phyloP scores from a whole-genome alignment of 1,140 invertebrate species.

The Platyscapa corneri region DNA sequence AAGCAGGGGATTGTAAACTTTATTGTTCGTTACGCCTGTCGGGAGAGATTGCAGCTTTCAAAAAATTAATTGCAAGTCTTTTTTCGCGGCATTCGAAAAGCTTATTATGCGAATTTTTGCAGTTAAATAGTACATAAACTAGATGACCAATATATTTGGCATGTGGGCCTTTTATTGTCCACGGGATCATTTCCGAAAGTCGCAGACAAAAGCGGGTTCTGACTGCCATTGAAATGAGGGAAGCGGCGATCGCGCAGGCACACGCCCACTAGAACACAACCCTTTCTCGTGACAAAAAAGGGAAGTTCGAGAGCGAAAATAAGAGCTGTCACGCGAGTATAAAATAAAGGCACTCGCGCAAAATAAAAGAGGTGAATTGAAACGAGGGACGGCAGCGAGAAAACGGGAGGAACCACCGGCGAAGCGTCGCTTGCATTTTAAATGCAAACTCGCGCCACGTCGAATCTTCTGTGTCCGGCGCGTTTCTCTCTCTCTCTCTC shows the following conservation, averaged over 20 bases:
- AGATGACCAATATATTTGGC: not conserved
- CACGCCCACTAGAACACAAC: conserved; percentile 1
- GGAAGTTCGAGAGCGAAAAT: conserved; percentile 14
- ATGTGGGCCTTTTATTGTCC: not conserved
- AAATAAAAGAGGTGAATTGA: conserved; percentile 23
- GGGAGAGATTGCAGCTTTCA: too few relatives aligned
- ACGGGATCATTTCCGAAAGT: conserved; percentile 1
- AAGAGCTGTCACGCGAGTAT: conserved; percentile 19
- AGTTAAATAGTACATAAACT: not conserved
- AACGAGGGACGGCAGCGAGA: conserved; percentile 12
- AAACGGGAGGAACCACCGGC: conserved; percentile 43
- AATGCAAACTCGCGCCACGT: conserved; percentile 24
- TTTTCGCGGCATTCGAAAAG: too few relatives aligned
- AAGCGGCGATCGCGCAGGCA: not conserved
- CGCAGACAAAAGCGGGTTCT: not conserved
- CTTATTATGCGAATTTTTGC: too few relatives aligned
- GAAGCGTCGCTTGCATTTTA: conserved; percentile 31
- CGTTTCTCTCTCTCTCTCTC: conserved; percentile 4
- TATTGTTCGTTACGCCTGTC: too few relatives aligned
- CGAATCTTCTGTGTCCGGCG: conserved; percentile 8
- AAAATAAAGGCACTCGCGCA: conserved; percentile 26
- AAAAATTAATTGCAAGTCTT: too few relatives aligned
- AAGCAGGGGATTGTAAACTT: too few relatives aligned
- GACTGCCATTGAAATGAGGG: not conserved
- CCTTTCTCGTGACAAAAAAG: conserved; percentile 24